Evolutionary conservation across 2,113 vertebrate species (phyloP).

Genomic region (Vidua macroura): DNA sequence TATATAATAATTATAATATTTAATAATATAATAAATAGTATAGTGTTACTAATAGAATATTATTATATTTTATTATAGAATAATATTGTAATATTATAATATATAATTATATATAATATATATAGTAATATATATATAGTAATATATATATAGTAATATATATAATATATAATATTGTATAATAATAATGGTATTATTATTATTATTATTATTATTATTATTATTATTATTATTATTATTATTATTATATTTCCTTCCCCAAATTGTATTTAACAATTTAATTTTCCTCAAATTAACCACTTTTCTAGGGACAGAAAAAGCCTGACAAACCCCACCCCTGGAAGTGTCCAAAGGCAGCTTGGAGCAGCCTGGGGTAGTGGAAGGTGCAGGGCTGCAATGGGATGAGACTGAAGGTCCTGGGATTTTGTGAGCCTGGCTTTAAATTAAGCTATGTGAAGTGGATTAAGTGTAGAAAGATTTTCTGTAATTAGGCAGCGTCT

Average conservation of each 20-base stretch:
- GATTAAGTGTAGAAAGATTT: constrained; percentile 51
- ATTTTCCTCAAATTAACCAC: not conserved
- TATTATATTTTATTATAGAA: no score
- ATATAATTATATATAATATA: no score
- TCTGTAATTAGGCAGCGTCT: constrained; percentile 59
- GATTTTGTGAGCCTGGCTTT: not conserved
- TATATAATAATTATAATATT: no score
- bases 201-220: no score
- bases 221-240: no score
- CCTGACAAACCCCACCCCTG: not conserved
- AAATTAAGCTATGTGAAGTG: constrained; percentile 18
- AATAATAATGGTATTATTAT: no score
- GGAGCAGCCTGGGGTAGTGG: not conserved
- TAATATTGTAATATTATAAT: no score
- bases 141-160: no score
- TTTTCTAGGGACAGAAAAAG: not conserved
- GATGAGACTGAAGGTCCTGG: not conserved
- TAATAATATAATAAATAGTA: no score
- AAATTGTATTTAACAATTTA: not conserved
- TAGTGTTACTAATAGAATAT: no score
- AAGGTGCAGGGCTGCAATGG: not conserved
- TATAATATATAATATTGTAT: no score
- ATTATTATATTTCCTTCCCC: not conserved
- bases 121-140: no score
- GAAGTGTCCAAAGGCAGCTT: not conserved